A percentile compares a stretch with the other conserved stretches of the same genome.
These are phyloP conservation scores for Orussus abietinus DNA, from an alignment of 1,140 invertebrate genomes.

Conservation along the genomic window DNA sequence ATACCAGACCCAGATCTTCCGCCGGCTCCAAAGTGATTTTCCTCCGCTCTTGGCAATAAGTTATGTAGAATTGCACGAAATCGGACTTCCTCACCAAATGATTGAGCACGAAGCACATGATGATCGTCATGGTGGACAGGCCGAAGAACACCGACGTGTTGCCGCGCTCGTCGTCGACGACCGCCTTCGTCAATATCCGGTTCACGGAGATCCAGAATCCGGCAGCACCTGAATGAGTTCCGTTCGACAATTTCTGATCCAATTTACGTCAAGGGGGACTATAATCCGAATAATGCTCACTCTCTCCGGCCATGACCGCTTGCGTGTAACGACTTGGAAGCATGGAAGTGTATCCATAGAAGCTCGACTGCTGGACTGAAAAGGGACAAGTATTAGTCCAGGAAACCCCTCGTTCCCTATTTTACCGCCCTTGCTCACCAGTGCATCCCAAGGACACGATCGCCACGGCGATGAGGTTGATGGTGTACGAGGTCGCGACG, in stretches of 20 bases:
- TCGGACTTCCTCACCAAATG: slow-evolving; percentile 71
- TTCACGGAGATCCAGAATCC: slow-evolving; percentile 81
- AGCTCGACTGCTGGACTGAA: slow-evolving; percentile 86
- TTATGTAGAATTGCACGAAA: slow-evolving; percentile 80
- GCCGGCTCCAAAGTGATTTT: slow-evolving; percentile 72
- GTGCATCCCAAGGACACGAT: slow-evolving; percentile 85
- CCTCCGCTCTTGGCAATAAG: slow-evolving; percentile 67
- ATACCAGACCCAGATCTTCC: slow-evolving; percentile 75
- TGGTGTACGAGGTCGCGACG: slow-evolving; percentile 67
- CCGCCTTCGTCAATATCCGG: slow-evolving; percentile 76
- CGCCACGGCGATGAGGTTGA: slow-evolving; percentile 80
- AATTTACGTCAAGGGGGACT: not conserved
- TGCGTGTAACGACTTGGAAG: slow-evolving; percentile 84
- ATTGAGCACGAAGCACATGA: slow-evolving; percentile 72
- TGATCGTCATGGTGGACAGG: slow-evolving; percentile 70
- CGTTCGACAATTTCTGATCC: slow-evolving; percentile 1
- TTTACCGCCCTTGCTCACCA: slow-evolving; percentile 51
- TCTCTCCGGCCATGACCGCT: slow-evolving; percentile 92
- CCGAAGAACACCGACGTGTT: slow-evolving; percentile 85
- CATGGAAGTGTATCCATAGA: slow-evolving; percentile 91
- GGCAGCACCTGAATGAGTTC: slow-evolving; percentile 77
- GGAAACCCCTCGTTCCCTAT: too few relatives aligned
- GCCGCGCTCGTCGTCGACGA: slow-evolving; percentile 67
- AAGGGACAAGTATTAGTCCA: slow-evolving; percentile 11
- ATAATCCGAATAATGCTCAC: slow-evolving; percentile 54